These are phyloP conservation scores for Arbacia lixula DNA, from an alignment of 53 echinoderm and acorn worm species.

Conservation along the genomic window DNA sequence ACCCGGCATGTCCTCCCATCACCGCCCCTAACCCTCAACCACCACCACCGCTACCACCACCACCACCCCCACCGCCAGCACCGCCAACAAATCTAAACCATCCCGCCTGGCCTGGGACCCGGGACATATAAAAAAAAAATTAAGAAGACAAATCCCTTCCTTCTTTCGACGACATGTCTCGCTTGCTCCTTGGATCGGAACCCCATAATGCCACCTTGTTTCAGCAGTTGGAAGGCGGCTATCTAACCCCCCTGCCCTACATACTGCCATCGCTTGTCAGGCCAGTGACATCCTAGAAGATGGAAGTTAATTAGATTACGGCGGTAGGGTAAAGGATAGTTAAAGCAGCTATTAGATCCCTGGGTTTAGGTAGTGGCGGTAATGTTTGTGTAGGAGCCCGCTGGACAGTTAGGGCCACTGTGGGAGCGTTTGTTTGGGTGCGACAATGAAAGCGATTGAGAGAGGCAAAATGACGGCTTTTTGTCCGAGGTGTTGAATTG, in stretches of 20 bases:
- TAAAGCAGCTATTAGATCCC: conserved; percentile 7
- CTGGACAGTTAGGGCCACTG: too few species aligned
- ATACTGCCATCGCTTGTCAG: conserved; percentile 34
- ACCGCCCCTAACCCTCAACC: too few species aligned
- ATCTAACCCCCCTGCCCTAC: conserved; percentile 10
- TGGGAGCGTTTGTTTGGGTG: too few species aligned
- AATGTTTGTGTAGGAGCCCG: conserved; percentile 30
- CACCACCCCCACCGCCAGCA: too few species aligned
- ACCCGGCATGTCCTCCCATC: too few species aligned
- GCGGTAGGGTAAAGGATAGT: conserved; percentile 25
- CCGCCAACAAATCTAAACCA: conserved; percentile 53
- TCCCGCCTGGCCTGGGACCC: background rate
- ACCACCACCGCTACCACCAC: too few species aligned
- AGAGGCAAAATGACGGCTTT: conserved; percentile 5
- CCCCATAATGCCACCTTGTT: conserved; percentile 38
- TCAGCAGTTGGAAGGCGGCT: background rate
- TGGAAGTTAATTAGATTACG: conserved; percentile 47
- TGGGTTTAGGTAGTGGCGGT: background rate
- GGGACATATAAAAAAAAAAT: too few species aligned
- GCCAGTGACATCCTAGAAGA: conserved; percentile 23
- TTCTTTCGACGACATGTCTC: background rate
- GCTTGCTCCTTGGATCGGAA: background rate
- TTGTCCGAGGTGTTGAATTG: conserved; percentile 5
- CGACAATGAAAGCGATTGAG: too few species aligned
- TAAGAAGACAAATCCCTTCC: background rate